phyloP scores from a whole-genome alignment of 2,888 invertebrate species.

The Campoplex capitator region DNA sequence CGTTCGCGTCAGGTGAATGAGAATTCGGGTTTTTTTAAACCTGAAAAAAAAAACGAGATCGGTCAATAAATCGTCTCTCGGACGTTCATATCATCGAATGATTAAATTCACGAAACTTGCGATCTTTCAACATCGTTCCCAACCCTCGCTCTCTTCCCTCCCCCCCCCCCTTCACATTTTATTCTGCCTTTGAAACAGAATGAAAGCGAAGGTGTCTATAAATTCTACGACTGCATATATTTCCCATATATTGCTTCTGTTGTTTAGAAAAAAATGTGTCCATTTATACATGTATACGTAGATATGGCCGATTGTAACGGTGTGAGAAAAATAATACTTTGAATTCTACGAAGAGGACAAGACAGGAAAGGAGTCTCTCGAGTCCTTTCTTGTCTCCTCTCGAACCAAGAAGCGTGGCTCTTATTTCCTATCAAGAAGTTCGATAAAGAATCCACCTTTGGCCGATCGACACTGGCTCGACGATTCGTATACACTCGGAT shows the following conservation, averaged over 20 bases:
- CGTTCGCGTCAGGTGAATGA: neutral
- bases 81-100: conserved; percentile 52
- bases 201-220: conserved; percentile 32
- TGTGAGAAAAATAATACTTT: conserved; percentile 60
- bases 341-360: conserved; percentile 39
- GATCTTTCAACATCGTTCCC: conserved; percentile 10
- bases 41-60: conserved; percentile 1
- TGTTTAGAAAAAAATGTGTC: neutral
- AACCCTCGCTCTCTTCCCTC: neutral
- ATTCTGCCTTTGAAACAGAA: conserved; percentile 29
- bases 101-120: conserved; percentile 52
- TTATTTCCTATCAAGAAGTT: conserved; percentile 24
- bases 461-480: conserved; percentile 52
- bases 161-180: neutral
- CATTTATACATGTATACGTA: neutral
- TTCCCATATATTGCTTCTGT: conserved; percentile 32
- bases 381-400: conserved; percentile 16
- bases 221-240: conserved; percentile 15
- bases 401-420: neutral
- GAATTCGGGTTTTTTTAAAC: neutral
- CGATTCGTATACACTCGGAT: conserved; percentile 34
- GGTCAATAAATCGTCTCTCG: conserved; percentile 47
- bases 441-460: conserved; percentile 60
- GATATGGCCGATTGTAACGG: conserved; percentile 7
- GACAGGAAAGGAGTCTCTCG: conserved; percentile 21